Base-by-base conservation (phyloP, 2,113 vertebrate species). In the Furnarius figulus region DNA sequence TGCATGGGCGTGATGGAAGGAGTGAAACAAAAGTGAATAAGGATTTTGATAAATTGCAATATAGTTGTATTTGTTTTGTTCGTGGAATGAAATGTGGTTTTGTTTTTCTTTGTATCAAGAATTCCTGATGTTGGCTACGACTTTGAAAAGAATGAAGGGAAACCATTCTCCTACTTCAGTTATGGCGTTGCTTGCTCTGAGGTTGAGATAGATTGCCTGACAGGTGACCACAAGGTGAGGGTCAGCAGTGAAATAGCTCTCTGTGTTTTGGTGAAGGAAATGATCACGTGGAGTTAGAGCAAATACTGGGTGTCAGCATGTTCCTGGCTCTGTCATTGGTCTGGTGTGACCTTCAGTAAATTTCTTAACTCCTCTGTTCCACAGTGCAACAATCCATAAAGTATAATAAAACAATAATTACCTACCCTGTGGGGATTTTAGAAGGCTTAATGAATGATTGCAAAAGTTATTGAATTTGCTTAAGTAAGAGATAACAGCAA, bases 131-230 rank as follows among this genome's bases (percentile, higher is more conserved):
- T 99, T 47, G 98, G 98, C 25, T 99, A 99, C n/a, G 23, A 97
- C 96, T 98, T 98, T 87, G 98, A 98, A 21, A 98, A 98, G 12
- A 99, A 99, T n/a, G 97, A 98, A 25, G 99, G 99, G 50, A 98
- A 97, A 21, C 95, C 97, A 1, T 99, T 99, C 95, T 97, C 97
- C 96, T 99, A 99, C 94, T 99, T 98, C 96, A 97, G 95, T 68
- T 99, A 99, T 0, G 99, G 99, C 0, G 99, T 99, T 55, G 98
- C 99, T 30, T 99, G 98, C 87, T 99, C 99, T 0, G 99, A 99
- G 93, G 99, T 99, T 93, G 99, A 99, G 96, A 98, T 99, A 40
- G 99, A 99, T 97, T 99, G 99, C 93, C 97, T 99, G 78, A 99
- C 99, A 17, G 99, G 99, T 28, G 98, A 98, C 77, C 99, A 99